Percentiles rank a stretch among this genome's conserved stretches.
Conservation (phyloP, 2,888 invertebrate species). For the Clepsis dumicolana region DNA sequence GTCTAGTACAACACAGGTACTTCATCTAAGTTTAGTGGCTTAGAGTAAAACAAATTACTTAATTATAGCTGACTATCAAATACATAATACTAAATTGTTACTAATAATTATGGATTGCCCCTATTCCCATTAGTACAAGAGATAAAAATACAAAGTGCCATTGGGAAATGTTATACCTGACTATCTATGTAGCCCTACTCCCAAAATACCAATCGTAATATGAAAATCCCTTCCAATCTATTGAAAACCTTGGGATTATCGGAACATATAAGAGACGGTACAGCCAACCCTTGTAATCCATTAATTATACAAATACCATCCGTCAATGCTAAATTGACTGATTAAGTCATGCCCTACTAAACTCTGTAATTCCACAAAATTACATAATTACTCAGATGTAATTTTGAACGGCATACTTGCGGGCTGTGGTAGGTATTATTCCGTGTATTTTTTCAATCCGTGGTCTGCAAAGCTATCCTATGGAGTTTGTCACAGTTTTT, state of each 20-base stretch:
- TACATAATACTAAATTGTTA: too few species aligned
- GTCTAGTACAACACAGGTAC: too few species aligned
- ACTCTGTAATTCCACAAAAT: constrained; percentile 14
- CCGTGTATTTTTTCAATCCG: not conserved
- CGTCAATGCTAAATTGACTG: constrained; percentile 19
- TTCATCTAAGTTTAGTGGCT: too few species aligned
- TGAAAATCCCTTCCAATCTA: not conserved
- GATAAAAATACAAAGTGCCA: not conserved
- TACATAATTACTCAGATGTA: constrained; percentile 10
- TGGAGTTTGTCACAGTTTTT: too few species aligned
- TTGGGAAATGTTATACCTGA: not conserved
- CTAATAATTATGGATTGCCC: too few species aligned
- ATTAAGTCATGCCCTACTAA: constrained; percentile 17
- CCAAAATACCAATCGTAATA: not conserved
- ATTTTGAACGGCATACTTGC: not conserved
- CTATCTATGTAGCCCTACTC: not conserved
- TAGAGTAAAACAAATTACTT: too few species aligned
- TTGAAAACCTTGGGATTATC: constrained; percentile 9
- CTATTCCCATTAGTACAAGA: too few species aligned
- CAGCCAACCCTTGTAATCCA: constrained; percentile 8
- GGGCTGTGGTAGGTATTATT: not conserved
- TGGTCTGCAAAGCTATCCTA: too few species aligned
- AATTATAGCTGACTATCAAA: too few species aligned
- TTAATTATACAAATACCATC: constrained; percentile 16
- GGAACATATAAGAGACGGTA: not conserved